Conservation (phyloP, 2,888 invertebrate genomes). For the Eilema griseolum region DNA sequence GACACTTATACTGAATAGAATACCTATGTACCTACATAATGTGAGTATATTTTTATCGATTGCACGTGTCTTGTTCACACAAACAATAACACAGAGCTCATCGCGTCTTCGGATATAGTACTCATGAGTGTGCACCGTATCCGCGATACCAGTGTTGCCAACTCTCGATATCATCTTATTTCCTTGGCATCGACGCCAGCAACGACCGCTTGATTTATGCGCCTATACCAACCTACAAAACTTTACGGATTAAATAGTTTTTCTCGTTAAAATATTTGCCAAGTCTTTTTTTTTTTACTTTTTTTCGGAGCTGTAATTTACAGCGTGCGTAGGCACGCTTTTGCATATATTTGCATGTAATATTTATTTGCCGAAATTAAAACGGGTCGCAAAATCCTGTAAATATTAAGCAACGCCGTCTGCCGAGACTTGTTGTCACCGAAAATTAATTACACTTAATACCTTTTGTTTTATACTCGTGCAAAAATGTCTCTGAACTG, state of each 20-base stretch:
- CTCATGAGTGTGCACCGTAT: constrained; percentile 46
- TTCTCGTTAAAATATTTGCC: constrained; percentile 68
- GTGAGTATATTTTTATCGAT: background rate
- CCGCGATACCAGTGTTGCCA: constrained; percentile 78
- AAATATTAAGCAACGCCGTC: constrained; percentile 38
- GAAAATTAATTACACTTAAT: constrained; percentile 27
- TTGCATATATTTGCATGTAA: constrained; percentile 38
- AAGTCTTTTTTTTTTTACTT: constrained; percentile 51
- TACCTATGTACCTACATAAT: background rate
- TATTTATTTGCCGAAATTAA: constrained; percentile 43
- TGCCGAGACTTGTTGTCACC: constrained; percentile 24
- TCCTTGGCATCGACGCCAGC: constrained; percentile 82
- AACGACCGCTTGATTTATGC: constrained; percentile 79
- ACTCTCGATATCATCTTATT: constrained; percentile 84
- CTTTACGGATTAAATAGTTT: constrained; percentile 83
- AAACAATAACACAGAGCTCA: constrained; percentile 43
- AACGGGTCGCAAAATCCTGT: constrained; percentile 38
- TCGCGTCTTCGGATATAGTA: constrained; percentile 35
- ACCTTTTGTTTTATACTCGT: constrained; percentile 20
- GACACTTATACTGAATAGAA: too few relatives aligned
- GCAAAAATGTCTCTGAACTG: constrained; percentile 18
- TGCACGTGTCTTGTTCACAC: background rate
- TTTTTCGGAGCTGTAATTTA: constrained; percentile 57
- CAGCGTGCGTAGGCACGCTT: constrained; percentile 49
- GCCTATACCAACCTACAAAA: constrained; percentile 82